Percentiles rank a stretch among this genome's conserved stretches.
phyloP scores from a whole-genome alignment of 2,797 vertebrate species.

The Sebastes melanostomus region DNA sequence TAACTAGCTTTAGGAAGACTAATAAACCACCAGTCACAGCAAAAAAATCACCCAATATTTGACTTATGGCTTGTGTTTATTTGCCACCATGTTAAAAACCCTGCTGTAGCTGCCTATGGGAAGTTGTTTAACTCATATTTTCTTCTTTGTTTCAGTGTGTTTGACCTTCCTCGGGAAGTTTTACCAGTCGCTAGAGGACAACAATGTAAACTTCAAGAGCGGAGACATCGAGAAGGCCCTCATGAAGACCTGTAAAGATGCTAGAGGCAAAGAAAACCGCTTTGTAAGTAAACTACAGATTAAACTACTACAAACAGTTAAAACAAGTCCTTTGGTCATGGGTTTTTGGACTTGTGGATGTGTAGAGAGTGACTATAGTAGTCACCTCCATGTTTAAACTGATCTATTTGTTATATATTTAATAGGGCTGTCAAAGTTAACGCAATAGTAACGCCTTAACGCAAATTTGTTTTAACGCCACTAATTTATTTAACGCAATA shows the following conservation, averaged over 20 bases:
- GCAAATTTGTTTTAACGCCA: no score
- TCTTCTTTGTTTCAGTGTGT: slow-evolving; percentile 85
- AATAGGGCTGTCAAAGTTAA: no score
- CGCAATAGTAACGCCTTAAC: no score
- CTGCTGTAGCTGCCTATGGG: neutral
- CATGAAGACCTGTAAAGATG: slow-evolving; percentile 86
- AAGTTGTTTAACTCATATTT: neutral
- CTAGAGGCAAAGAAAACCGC: slow-evolving; percentile 95
- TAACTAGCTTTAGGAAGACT: neutral
- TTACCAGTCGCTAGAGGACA: slow-evolving; percentile 89
- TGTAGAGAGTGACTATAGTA: no score
- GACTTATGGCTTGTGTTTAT: neutral
- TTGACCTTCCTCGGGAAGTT: slow-evolving; percentile 90
- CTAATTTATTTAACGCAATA: no score
- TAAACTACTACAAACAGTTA: no score
- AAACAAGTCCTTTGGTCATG: no score
- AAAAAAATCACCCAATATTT: neutral
- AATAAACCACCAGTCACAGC: neutral
- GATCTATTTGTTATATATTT: no score
- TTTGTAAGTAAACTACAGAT: slow-evolving; percentile 83
- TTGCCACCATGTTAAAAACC: neutral
- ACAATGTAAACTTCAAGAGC: slow-evolving; percentile 84
- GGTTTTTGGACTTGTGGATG: no score
- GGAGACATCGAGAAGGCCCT: slow-evolving; percentile 89
- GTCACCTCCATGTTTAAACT: no score